These are phyloP conservation scores for Salticus scenicus DNA, from an alignment of 2,888 invertebrate genomes.

Conservation along the genomic window DNA sequence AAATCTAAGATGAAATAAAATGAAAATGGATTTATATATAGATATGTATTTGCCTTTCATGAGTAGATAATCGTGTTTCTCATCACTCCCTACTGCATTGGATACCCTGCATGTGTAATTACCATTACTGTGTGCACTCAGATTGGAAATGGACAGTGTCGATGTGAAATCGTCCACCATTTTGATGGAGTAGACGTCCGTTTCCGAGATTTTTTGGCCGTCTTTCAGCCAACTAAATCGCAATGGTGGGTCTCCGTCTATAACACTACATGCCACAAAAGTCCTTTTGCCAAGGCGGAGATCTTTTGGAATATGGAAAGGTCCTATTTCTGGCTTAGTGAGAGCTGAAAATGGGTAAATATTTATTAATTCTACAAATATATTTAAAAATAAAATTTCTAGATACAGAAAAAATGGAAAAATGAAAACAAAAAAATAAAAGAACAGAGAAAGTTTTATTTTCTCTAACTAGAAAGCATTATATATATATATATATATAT, in stretches of 20 bases:
- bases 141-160: constrained; percentile 33
- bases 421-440: no score
- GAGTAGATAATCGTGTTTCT: constrained; percentile 27
- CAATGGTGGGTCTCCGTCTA: constrained; percentile 64
- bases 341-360: constrained; percentile 24
- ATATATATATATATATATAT: no score
- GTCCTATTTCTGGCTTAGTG: constrained; percentile 39
- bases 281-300: constrained; percentile 17
- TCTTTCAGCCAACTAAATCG: constrained; percentile 69
- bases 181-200: constrained; percentile 28
- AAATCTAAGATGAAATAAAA: no score
- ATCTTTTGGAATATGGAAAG: constrained; percentile 39
- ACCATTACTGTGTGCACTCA: constrained; percentile 49
- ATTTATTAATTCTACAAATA: no score
- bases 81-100: constrained; percentile 35
- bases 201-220: background rate
- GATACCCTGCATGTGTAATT: constrained; percentile 64
- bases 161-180: constrained; percentile 32
- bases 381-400: no score
- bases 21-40: no score
- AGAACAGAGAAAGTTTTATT: no score
- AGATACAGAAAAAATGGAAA: no score
- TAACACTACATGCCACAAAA: constrained; percentile 26
- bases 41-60: constrained; percentile 62
- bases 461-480: no score